phyloP scores from a whole-genome alignment of 2,113 vertebrate genomes.

The Ifrita kowaldi region DNA sequence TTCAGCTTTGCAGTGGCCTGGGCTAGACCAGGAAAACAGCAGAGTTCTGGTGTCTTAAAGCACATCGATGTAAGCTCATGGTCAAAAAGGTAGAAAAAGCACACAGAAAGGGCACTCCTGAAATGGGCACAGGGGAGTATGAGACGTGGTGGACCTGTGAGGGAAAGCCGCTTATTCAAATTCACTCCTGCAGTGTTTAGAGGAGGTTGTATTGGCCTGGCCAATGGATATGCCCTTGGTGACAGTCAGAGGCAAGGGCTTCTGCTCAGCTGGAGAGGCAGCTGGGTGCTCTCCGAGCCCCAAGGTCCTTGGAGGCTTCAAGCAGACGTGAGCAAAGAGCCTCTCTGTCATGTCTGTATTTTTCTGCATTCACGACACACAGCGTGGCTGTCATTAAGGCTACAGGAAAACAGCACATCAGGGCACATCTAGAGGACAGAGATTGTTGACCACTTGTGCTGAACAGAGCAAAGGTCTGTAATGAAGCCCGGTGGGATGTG shows the following conservation, averaged over 20 bases:
- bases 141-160: not conserved
- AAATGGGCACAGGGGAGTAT: not conserved
- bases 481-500: not conserved
- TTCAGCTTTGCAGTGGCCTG: not conserved
- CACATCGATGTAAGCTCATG: not conserved
- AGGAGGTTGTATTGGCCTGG: not conserved
- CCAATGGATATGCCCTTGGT: not conserved
- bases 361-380: not conserved
- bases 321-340: not conserved
- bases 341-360: not conserved
- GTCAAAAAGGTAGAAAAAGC: not conserved
- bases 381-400: not conserved
- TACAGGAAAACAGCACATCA: not conserved
- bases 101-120: not conserved
- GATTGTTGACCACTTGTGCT: not conserved
- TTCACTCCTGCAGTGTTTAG: not conserved
- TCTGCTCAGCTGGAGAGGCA: not conserved
- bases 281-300: not conserved
- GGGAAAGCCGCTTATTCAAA: not conserved
- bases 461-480: conserved; percentile 22
- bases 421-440: not conserved
- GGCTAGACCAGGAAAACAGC: not conserved
- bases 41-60: not conserved
- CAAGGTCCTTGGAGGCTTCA: not conserved
- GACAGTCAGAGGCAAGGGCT: not conserved